Conservation (phyloP, 2,797 vertebrate genomes). For the Acipenser ruthenus region DNA sequence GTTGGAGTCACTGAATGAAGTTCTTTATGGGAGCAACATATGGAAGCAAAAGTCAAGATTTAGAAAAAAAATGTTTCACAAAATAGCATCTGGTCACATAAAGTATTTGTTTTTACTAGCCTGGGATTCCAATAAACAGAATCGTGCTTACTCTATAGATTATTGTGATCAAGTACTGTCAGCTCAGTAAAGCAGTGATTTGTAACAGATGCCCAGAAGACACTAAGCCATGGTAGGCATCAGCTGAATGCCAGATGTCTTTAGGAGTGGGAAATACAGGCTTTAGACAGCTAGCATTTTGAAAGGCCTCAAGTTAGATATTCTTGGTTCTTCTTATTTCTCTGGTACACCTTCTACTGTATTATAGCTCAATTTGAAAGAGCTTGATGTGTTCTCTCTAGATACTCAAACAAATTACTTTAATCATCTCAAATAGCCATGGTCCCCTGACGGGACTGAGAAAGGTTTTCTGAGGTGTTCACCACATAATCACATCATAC, state of each 20-base stretch:
- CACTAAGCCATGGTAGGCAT: neutral
- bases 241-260: slow-evolving; percentile 3
- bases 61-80: neutral
- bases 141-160: neutral
- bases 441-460: too few species aligned
- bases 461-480: too few species aligned
- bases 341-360: too few species aligned
- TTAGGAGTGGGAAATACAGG: neutral
- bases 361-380: too few species aligned
- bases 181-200: neutral
- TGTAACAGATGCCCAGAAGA: slow-evolving; percentile 3
- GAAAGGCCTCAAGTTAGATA: neutral
- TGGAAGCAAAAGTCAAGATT: neutral
- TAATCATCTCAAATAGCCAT: too few species aligned
- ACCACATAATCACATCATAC: too few species aligned
- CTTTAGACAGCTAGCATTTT: neutral
- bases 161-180: neutral
- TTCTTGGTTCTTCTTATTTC: too few species aligned
- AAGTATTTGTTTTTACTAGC: neutral
- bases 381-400: too few species aligned
- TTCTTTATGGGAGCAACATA: neutral
- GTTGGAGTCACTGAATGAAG: neutral
- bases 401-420: too few species aligned
- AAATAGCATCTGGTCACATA: neutral
- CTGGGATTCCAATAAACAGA: neutral